Evolutionary conservation across 2,113 vertebrate genomes (phyloP).

Genomic region (Paradoxurus hermaphroditus): DNA sequence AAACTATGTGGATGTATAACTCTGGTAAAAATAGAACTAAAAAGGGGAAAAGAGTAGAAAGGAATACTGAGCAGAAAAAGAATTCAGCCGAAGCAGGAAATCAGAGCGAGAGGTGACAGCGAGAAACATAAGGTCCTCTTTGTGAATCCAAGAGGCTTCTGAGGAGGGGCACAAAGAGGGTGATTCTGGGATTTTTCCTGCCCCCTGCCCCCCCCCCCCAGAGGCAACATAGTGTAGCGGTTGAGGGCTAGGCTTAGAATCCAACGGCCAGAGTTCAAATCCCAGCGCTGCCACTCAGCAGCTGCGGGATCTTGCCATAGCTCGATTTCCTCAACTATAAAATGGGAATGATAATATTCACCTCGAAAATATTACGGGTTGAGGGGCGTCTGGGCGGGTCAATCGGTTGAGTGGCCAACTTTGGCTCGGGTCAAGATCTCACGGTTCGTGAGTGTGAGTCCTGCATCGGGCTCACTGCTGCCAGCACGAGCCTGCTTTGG

Average conservation of each 20-base stretch:
- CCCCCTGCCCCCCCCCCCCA: not conserved
- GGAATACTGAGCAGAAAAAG: not conserved
- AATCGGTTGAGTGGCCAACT: too few species aligned
- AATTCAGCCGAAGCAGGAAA: conserved; percentile 2
- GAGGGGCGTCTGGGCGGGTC: too few species aligned
- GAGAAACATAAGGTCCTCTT: not conserved
- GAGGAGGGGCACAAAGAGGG: not conserved
- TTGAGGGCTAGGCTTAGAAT: not conserved
- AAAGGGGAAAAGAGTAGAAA: not conserved
- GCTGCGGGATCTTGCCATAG: not conserved
- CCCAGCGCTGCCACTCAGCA: not conserved
- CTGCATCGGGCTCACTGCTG: too few species aligned
- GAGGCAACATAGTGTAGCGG: not conserved
- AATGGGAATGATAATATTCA: not conserved
- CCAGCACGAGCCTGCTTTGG: too few species aligned
- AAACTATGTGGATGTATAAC: not conserved
- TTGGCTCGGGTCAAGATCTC: too few species aligned
- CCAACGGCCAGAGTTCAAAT: not conserved
- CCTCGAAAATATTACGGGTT: not conserved
- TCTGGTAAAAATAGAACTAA: conserved; percentile 38
- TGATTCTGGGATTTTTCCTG: not conserved
- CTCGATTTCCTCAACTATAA: not conserved
- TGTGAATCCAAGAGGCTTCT: not conserved
- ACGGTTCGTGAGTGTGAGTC: too few species aligned
- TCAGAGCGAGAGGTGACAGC: not conserved